Evolutionary conservation across 2,797 vertebrate genomes (phyloP), one percentile per base, ranked within the genome.

Genomic region (Coregonus suidteri): DNA sequence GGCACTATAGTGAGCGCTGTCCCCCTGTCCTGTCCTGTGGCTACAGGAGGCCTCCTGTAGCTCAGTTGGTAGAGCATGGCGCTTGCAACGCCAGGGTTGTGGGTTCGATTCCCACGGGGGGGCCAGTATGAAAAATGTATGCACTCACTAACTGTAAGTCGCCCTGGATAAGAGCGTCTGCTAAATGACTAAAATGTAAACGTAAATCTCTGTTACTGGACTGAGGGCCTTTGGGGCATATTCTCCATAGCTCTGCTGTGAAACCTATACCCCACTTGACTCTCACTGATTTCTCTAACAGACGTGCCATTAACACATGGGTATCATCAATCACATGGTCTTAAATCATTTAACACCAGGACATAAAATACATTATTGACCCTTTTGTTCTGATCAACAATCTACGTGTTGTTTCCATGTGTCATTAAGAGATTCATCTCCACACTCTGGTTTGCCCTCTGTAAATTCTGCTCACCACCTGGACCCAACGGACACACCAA

Each of bases 251-350:
- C 20, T 68, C 41, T 67, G 18, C 34, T 6, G 20, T 73, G 77
- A 75, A 67, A 73, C 74, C 54, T 64, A 31, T 34, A 71, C 66
- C 52, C 16, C 16, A 31, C 71, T 7, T 20, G 15, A 62, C 73
- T 41, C 20, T 35, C 56, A 15, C 65, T 75, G 30, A 78, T 76
- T 74, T n/a, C 62, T 82, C 25, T 31, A 78, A 31, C 75, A 81
- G 71, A 9, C 20, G 34, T 18, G 35, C 52, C 20, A 74, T 72
- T 59, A 77, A 37, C 70, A 56, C 71, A 69, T 14, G 14, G 59
- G n/a, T 31, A 25, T 76, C 73, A 73, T 83, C 75, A 62, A 72
- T 77, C 77, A 81, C 70, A 47, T 51, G 20, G 34, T 41, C 74
- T 35, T 69, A 59, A 71, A 80, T 16, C 65, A 41, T 62, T 77